phyloP scores from a whole-genome alignment of 2,888 invertebrate species.

The Agrochola lychnidis region DNA sequence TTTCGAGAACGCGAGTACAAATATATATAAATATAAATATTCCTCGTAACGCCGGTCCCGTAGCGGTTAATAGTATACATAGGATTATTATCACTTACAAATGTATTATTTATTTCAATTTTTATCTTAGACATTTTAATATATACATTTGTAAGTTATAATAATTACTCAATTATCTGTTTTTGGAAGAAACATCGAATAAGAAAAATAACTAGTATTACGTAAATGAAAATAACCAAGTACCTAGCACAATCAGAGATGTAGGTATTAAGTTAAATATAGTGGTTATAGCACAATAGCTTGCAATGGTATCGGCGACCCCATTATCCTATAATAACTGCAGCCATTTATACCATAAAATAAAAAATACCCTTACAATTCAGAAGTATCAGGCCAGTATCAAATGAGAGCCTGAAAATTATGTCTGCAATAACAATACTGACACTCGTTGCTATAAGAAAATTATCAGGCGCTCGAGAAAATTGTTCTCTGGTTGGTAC shows the following conservation, averaged over 20 bases:
- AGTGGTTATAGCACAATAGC: background rate
- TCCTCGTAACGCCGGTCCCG: too few species aligned
- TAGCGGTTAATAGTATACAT: too few species aligned
- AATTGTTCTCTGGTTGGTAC: conserved; percentile 28
- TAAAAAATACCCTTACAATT: conserved; percentile 27
- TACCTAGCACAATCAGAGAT: background rate
- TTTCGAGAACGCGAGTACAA: too few species aligned
- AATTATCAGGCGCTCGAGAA: conserved; percentile 57
- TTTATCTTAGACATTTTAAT: too few species aligned
- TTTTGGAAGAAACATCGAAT: background rate
- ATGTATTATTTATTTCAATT: too few species aligned
- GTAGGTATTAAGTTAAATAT: background rate
- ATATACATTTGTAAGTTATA: background rate
- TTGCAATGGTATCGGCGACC: conserved; percentile 7
- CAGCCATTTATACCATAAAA: conserved; percentile 12
- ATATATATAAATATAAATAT: too few species aligned
- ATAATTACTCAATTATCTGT: background rate
- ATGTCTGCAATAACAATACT: conserved; percentile 45
- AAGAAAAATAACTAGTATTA: background rate
- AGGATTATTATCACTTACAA: too few species aligned
- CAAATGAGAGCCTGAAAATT: conserved; percentile 58
- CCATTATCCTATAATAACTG: conserved; percentile 12
- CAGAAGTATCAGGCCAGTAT: conserved; percentile 35
- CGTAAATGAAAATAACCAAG: background rate
- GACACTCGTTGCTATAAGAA: conserved; percentile 60